Base-by-base conservation (phyloP, 1,140 invertebrate species). In the Tetragnatha versicolor region DNA sequence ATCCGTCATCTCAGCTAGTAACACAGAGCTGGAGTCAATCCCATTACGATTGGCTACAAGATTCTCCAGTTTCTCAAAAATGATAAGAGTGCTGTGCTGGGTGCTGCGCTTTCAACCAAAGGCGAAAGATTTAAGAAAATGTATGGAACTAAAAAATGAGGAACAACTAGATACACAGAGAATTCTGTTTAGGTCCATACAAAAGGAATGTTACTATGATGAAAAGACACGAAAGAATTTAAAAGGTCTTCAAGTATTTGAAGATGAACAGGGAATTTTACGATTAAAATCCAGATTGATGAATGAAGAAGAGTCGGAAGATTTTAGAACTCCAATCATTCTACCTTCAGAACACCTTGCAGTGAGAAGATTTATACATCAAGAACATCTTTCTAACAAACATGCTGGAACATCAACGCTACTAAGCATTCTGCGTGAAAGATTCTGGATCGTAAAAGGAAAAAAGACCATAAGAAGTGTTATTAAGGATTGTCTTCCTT, bases 341-440 rank as follows among this genome's bases (percentile, higher is more conserved):
- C 53, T 73, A 45, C 42, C 70, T 22, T 73, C 55, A 0, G 61
- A 73, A 47, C 29, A 73, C 31, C 20, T 61, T n/a, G 55, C 29
- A 49, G 42, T 33, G 39, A 49, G 25, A 58, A 29, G 68, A 72
- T 45, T 72, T 27, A 72, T 72, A 58, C 49, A 10, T 7, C 33
- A 72, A 58, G 22, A 72, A 72, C 68, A 31, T 58, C 51, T 72
- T 58, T 1, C 53, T 55, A 39, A 29, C 47, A 72, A 72, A 37
- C 49, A 78, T 51, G 63, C 63, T 45, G 61, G 63, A 2, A 42
- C 33, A 42, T 33, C 37, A 31, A 68, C 49, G 42, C 29, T 58
- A 5, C 35, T 78, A 12, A 39, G 9, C 35, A 53, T 66, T 69
- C 37, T 58, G 3, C 7, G 51, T 9, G 65, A 68, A 35, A 29